A percentile compares a stretch with the other conserved stretches of the same genome.
phyloP scores from a whole-genome alignment of 2,113 vertebrate species.

The Scomber colias region DNA sequence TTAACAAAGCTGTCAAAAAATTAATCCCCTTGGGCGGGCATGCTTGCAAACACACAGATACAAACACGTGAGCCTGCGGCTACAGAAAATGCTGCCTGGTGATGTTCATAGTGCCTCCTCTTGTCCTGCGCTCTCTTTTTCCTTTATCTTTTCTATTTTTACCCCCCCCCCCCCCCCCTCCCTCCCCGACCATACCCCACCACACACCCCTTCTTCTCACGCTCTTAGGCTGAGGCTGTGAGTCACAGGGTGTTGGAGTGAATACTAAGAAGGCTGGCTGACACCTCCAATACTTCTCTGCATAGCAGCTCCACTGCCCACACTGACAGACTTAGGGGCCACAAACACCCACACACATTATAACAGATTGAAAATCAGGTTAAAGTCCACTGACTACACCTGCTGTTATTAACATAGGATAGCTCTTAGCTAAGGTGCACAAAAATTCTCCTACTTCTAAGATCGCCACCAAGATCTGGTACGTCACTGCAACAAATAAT shows the following conservation, averaged over 20 bases:
- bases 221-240: conserved; percentile 81
- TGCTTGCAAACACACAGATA: conserved; percentile 71
- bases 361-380: conserved; percentile 12
- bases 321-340: conserved; percentile 34
- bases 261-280: conserved; percentile 85
- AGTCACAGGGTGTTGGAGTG: conserved; percentile 84
- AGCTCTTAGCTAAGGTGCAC: conserved; percentile 10
- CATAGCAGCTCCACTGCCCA: conserved; percentile 62
- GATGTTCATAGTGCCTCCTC: conserved; percentile 73
- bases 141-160: conserved; percentile 50
- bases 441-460: not conserved
- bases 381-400: conserved; percentile 25
- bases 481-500: conserved; percentile 6
- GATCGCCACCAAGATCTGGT: not conserved
- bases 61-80: conserved; percentile 75
- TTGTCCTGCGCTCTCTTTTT: conserved; percentile 55
- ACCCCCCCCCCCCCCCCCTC: conserved; percentile 15
- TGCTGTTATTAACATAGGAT: conserved; percentile 15
- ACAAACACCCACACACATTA: conserved; percentile 45
- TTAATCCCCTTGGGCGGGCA: conserved; percentile 71
- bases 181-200: conserved; percentile 31
- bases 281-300: conserved; percentile 75
- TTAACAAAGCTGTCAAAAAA: conserved; percentile 83
- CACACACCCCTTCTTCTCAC: conserved; percentile 45
- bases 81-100: conserved; percentile 67